These are phyloP conservation scores for Callaeas wilsoni DNA, from an alignment of 2,113 vertebrate genomes.

Conservation along the genomic window DNA sequence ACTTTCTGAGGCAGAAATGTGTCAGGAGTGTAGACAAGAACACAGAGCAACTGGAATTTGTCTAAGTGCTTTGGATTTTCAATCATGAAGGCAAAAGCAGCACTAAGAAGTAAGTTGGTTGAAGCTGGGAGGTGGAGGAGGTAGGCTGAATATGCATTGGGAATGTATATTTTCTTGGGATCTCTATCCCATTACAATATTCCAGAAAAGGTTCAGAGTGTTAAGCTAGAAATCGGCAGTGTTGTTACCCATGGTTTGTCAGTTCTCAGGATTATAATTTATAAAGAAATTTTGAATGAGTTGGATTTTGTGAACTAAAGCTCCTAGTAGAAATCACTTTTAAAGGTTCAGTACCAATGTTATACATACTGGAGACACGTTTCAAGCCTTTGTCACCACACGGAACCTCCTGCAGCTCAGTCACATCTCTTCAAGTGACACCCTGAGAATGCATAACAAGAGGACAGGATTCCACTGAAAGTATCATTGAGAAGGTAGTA, in stretches of 20 bases:
- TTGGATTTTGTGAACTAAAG: not conserved
- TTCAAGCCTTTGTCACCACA: not conserved
- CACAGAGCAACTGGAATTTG: not conserved
- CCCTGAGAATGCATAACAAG: not conserved
- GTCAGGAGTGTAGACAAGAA: not conserved
- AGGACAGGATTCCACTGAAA: not conserved
- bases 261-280: not conserved
- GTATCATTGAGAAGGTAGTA: not conserved
- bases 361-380: not conserved
- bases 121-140: not conserved
- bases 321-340: not conserved
- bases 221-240: not conserved
- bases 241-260: not conserved
- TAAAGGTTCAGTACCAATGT: not conserved
- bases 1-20: not conserved
- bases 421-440: not conserved
- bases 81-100: not conserved
- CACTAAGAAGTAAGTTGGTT: not conserved
- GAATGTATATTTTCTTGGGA: not conserved
- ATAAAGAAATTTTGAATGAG: not conserved
- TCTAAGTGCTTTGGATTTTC: not conserved
- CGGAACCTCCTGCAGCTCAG: not conserved
- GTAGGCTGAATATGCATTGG: not conserved
- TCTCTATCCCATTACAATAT: not conserved
- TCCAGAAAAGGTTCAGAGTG: not conserved